These are phyloP conservation scores for Miniopterus natalensis DNA, from an alignment of 2,113 vertebrate species.

Conservation along the genomic window DNA sequence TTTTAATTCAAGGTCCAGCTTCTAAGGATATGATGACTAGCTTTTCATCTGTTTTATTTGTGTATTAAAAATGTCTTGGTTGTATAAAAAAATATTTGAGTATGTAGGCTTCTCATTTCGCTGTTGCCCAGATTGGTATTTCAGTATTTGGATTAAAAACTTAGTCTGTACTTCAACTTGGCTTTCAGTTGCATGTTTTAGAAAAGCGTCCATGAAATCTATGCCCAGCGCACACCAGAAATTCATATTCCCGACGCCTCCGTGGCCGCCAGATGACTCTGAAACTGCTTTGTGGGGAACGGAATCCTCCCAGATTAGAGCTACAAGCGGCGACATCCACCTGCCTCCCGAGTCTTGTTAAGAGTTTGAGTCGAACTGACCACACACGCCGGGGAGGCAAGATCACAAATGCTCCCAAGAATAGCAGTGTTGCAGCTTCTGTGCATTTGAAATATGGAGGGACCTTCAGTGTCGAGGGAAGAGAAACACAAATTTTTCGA, in stretches of 20 bases:
- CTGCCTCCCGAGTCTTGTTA: not conserved
- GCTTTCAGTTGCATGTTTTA: constrained; percentile 33
- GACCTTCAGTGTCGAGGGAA: not conserved
- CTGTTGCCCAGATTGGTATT: constrained; percentile 23
- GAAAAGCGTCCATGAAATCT: not conserved
- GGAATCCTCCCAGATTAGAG: not conserved
- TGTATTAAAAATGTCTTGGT: constrained; percentile 51
- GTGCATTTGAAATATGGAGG: not conserved
- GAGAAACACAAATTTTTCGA: not conserved
- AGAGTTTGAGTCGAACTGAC: not conserved
- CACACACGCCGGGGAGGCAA: not conserved
- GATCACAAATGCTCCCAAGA: not conserved
- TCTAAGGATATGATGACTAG: not conserved
- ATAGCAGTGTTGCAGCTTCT: not conserved
- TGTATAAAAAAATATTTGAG: constrained; percentile 2
- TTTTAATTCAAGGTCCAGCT: not conserved
- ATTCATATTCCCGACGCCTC: not conserved
- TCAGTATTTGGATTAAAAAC: constrained; percentile 60
- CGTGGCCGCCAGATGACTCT: not conserved
- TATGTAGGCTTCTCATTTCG: constrained; percentile 36
- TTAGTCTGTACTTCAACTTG: constrained; percentile 40
- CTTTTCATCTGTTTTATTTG: constrained; percentile 22
- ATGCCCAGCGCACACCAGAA: not conserved
- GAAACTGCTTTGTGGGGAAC: not conserved
- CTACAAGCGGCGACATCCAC: not conserved